Base-by-base conservation (phyloP, 2,888 invertebrate genomes). In the Pelosia muscerda region DNA sequence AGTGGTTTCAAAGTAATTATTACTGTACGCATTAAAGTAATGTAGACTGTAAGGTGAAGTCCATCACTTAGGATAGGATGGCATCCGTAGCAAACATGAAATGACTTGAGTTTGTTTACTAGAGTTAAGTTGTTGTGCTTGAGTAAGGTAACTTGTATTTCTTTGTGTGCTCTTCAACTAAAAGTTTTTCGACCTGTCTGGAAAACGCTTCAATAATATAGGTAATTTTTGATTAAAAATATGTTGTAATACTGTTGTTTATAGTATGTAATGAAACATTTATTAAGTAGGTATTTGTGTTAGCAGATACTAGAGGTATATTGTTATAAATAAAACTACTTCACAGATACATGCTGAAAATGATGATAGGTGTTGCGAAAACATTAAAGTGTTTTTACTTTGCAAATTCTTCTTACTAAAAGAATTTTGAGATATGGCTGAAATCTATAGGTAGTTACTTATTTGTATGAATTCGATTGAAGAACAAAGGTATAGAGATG, bases 311-410 rank as follows among this genome's bases (percentile, higher is more conserved):
- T 34, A 57, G 56, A 72, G 63, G 34, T 73, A 73, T 71, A 66
- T 73, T 60, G 68, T 70, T 68, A 74, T 42, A 59, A 78, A 74
- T 28, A 65, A 75, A 68, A 81, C 86, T 88, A 86, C 86, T 55
- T 76, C 80, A 88, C 86, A 84, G 70, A 79, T 77, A 81, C 88
- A 89, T 89, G 88, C 88, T 82, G 65, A 79, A 77, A 78, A 73
- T 69, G 54, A 79, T 79, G 71, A 75, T 69, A 75, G 53, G 63
- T 76, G 70, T 77, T 66, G 62, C 59, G 67, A 74, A 75, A 31
- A 66, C 57, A 22, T 64, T 26, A n/a, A n/a, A n/a, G n/a, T 28
- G 15, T 55, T 26, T 55, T 54, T 22, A 9, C 25, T 28, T 34
- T 15, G n/a, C 9, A 66, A 42, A 57, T 11, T 59, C 5, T 28